Base-by-base conservation (phyloP, 1,140 invertebrate species). In the Euglossa dilemma region DNA sequence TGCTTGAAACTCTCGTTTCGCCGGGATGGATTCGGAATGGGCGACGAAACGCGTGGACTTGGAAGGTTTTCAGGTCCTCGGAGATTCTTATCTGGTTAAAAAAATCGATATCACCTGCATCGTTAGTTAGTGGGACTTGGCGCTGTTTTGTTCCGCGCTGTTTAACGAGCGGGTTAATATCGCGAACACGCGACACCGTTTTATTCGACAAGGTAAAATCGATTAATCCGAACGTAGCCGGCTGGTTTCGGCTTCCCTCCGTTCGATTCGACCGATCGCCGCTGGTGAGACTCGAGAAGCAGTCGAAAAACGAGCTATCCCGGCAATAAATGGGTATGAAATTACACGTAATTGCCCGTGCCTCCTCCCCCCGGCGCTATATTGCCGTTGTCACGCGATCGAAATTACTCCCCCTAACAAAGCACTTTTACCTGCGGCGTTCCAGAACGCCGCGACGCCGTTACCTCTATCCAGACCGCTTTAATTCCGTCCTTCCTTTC, bases 371-470 rank as follows among this genome's bases (percentile, higher is more conserved):
- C 20, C 43, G 43, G 45, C 67, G 50, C 64, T 72, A 74, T 69
- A 63, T 70, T 56, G 52, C 74, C 75, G 70, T 85, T 92, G 92
- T 93, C 93, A 93, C 93, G 93, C 93, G 90, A 93, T 92, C 91
- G 87, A 87, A 91, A 91, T 92, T 92, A 88, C 89, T 90, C 87
- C 79, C 89, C 78, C 74, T 92, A 91, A 93, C 91, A 90, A 92
- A 93, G 91, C 85, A 89, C 90, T 91, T 93, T 92, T 91, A 91
- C 90, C 85, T 91, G 86, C 79, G 86, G 84, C 79, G 87, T 86
- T 85, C 77, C 79, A 61, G 71, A 56, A 23, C 75, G 79, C 69
- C 73, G 81, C 86, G 77, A 85, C 87, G 81, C 63, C 45, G 72
- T 82, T 83, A 78, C 81, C 66, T 78, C 64, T 71, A 61, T 61